Conservation (phyloP, 2,797 vertebrate species). For the Mallotus villosus region DNA sequence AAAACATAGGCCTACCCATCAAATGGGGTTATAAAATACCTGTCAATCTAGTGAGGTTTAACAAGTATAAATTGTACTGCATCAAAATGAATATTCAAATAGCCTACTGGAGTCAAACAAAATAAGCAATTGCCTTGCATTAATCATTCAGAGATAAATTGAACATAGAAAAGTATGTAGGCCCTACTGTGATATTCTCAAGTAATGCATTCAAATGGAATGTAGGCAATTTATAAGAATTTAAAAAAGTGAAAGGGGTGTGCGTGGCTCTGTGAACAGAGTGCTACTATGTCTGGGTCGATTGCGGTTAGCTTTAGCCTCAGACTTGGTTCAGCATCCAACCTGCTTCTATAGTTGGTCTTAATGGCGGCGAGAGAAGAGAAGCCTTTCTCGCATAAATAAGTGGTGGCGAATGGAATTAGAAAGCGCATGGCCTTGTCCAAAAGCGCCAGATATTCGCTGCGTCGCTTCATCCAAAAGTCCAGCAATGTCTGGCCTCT, state of each 20-base stretch:
- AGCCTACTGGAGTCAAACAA: too few species aligned
- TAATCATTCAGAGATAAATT: too few species aligned
- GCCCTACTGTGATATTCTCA: too few species aligned
- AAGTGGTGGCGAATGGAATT: slow-evolving; percentile 28
- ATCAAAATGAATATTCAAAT: too few species aligned
- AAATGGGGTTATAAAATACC: too few species aligned
- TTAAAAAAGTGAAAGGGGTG: slow-evolving; percentile 16
- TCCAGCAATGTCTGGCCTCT: slow-evolving; percentile 28
- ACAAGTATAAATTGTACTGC: too few species aligned
- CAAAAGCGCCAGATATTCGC: slow-evolving; percentile 15
- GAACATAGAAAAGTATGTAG: too few species aligned
- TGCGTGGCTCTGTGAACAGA: slow-evolving; percentile 18
- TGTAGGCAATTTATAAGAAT: too few species aligned
- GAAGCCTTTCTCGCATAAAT: slow-evolving; percentile 32
- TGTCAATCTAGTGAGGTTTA: too few species aligned
- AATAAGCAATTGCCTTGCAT: too few species aligned
- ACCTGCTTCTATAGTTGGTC: slow-evolving; percentile 33
- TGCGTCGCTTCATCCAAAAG: slow-evolving; percentile 26
- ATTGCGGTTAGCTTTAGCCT: too few species aligned
- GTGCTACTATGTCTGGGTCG: slow-evolving; percentile 23
- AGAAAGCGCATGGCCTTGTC: slow-evolving; percentile 32
- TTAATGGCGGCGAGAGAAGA: slow-evolving; percentile 27
- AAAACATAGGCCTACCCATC: too few species aligned
- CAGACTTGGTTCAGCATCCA: slow-evolving; percentile 33
- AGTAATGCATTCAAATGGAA: slow-evolving; percentile 6